These are phyloP conservation scores for Hirundichthys speculiger DNA, from an alignment of 2,113 vertebrate species.

Conservation along the genomic window DNA sequence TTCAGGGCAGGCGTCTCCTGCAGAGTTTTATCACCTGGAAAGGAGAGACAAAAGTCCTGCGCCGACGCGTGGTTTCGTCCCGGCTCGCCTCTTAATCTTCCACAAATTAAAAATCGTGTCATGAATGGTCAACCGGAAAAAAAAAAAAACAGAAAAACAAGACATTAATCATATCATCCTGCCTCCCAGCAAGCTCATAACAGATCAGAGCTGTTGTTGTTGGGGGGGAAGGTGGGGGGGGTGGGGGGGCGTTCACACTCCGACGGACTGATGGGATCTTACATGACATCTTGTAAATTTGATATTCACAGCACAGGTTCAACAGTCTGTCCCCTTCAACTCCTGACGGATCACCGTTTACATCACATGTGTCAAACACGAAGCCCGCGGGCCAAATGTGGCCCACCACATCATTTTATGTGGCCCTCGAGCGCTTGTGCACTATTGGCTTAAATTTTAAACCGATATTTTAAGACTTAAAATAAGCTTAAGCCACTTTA, in stretches of 20 bases:
- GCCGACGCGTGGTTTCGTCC: no score
- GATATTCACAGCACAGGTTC: conserved; percentile 31
- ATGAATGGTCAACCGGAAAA: no score
- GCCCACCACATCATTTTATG: no score
- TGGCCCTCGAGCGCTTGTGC: no score
- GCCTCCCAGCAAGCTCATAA: background rate
- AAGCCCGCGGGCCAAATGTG: no score
- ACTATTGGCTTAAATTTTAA: no score
- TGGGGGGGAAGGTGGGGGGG: no score
- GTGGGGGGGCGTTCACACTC: conserved; percentile 6
- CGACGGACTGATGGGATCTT: conserved; percentile 20
- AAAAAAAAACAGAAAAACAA: background rate
- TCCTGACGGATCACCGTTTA: background rate
- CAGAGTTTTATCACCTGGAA: conserved; percentile 57
- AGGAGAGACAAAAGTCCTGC: conserved; percentile 28
- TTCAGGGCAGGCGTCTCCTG: conserved; percentile 30
- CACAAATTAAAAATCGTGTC: no score
- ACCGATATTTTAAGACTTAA: no score
- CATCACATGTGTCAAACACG: no score
- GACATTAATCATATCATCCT: background rate
- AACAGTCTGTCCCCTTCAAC: conserved; percentile 13
- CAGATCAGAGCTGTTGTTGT: no score
- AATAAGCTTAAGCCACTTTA: no score
- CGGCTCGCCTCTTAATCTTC: background rate
- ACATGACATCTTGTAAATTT: conserved; percentile 46